A percentile compares a stretch with the other conserved stretches of the same genome.
These are phyloP conservation scores for Pectinophora gossypiella DNA, from an alignment of 1,140 invertebrate species.

Conservation along the genomic window DNA sequence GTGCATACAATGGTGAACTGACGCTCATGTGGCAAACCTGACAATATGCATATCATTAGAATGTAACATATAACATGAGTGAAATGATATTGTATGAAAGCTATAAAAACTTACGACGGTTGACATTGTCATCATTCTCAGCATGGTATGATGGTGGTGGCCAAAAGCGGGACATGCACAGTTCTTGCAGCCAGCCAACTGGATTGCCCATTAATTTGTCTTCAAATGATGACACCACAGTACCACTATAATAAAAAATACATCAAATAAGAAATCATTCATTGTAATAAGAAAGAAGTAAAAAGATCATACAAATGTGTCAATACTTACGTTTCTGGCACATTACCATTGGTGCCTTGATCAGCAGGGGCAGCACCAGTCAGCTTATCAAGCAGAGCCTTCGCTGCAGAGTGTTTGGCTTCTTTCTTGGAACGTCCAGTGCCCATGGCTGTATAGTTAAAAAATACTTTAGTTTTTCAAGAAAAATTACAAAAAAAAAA, in stretches of 20 bases:
- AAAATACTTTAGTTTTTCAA: no score
- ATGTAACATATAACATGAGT: no score
- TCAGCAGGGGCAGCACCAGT: slow-evolving; percentile 72
- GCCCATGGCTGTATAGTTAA: slow-evolving; percentile 80
- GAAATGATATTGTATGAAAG: no score
- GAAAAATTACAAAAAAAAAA: not conserved
- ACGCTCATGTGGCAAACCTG: slow-evolving; percentile 94
- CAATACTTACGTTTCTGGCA: slow-evolving; percentile 59
- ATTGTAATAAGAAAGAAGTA: no score
- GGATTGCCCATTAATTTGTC: slow-evolving; percentile 90
- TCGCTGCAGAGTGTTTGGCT: slow-evolving; percentile 96
- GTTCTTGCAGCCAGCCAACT: slow-evolving; percentile 95
- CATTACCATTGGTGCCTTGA: slow-evolving; percentile 61
- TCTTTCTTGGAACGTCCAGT: slow-evolving; percentile 97
- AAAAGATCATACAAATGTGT: no score
- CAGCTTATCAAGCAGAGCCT: slow-evolving; percentile 87
- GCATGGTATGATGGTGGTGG: slow-evolving; percentile 95
- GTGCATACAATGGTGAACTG: slow-evolving; percentile 95
- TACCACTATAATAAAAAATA: not conserved
- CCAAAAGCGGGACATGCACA: slow-evolving; percentile 96
- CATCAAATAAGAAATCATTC: no score
- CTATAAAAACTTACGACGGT: slow-evolving; percentile 47
- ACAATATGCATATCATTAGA: slow-evolving; percentile 15
- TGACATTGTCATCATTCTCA: slow-evolving; percentile 82
- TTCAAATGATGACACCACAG: slow-evolving; percentile 74